phyloP scores from a whole-genome alignment of 2,797 vertebrate species.

The Crocodylus rhombifer region DNA sequence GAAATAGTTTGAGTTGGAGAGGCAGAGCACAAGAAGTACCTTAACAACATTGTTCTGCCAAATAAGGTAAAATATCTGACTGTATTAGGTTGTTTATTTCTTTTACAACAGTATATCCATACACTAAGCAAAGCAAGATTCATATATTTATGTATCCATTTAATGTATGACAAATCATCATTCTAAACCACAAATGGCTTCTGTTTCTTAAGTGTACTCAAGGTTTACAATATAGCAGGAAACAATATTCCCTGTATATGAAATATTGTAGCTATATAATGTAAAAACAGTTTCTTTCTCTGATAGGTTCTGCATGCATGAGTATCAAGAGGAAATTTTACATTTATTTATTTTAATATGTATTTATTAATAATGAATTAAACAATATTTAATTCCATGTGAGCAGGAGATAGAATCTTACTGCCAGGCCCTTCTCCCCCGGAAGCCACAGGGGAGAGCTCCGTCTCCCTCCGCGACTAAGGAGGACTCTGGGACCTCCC shows the following conservation, averaged over 20 bases:
- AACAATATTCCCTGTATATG: accelerated
- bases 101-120: not conserved
- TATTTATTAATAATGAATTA: not conserved
- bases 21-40: not conserved
- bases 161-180: not conserved
- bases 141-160: not conserved
- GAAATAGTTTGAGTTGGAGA: accelerated
- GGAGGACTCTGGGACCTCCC: no score
- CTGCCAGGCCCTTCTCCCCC: no score
- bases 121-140: not conserved
- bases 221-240: accelerated
- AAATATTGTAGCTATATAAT: accelerated
- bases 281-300: not conserved
- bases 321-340: not conserved
- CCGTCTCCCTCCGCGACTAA: no score
- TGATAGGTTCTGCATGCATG: accelerated
- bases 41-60: not conserved
- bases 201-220: not conserved
- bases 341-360: accelerated
- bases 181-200: not conserved
- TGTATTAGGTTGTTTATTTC: not conserved
- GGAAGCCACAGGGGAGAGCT: no score
- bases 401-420: no score
- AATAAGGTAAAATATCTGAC: not conserved
- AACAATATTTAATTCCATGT: not conserved